Base-by-base conservation (phyloP, 30 jellyfish, hydroid and myxozoan genomes). In the Hydra vulgaris region DNA sequence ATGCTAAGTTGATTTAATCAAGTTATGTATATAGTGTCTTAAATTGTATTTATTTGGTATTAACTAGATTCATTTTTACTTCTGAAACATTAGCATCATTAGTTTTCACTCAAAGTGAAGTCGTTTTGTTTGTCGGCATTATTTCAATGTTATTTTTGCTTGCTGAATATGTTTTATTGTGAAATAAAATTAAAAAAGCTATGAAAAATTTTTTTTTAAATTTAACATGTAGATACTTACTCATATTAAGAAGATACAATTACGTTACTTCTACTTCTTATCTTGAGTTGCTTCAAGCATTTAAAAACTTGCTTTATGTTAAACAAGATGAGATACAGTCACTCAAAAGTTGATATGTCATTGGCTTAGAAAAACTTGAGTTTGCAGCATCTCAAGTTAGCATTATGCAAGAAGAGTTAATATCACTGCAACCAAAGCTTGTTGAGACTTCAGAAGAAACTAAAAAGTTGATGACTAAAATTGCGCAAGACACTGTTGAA, bases 211-310 rank as follows among this genome's bases (percentile, higher is more conserved):
- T 8, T 8, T 3, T 75, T 15, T 75, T 15, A 23, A 75, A 19
- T 53, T 78, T 3, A 21, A 21, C 20, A 19, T 61, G 24, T 72
- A 90, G 97, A 72, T 90, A 66, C 83, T 86, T 81, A 27, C 88
- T 86, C 53, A 76, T 77, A 19, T 79, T 91, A 15, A 93, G 95
- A 56, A 90, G 98, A 53, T 96, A 91, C 74, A 91, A 91, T 70
- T 91, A 91, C 95, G 98, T 91, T 87, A 91, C 98, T 15, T 96
- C 98, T 17, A 91, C 98, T 72, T 91, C 98, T 16, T 91, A 91
- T 86, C 85, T 91, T 27, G 96, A 91, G 81, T 92, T 91, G 21
- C 83, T 91, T 16, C 98, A 91, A 69, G 86, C 98, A 26, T 91
- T 87, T 79, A 91, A 91, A 75, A 77, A 81, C 25, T 66, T 91